Evolutionary conservation across 2,888 invertebrate genomes (phyloP).

Genomic region (Epistrophe grossulariae): DNA sequence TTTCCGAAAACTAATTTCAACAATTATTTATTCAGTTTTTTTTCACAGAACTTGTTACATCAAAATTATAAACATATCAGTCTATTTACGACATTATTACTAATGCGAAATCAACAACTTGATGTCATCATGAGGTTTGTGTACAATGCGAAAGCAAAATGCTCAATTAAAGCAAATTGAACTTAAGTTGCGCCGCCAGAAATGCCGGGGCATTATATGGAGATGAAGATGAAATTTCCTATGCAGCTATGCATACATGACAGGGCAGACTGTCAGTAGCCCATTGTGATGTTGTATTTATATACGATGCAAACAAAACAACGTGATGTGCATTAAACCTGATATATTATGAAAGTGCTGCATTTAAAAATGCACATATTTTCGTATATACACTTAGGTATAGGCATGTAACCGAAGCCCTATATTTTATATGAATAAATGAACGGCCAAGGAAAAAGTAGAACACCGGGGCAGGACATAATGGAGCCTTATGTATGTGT

Average conservation of each 20-base stretch:
- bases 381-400: not conserved
- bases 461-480: constrained; percentile 55
- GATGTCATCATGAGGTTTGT: constrained; percentile 46
- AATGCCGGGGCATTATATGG: constrained; percentile 35
- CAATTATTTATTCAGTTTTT: constrained; percentile 48
- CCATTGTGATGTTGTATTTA: constrained; percentile 26
- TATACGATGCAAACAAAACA: constrained; percentile 16
- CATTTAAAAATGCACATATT: constrained; percentile 9
- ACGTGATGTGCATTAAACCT: constrained; percentile 43
- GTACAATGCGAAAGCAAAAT: constrained; percentile 50
- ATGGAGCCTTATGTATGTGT: not conserved
- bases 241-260: constrained; percentile 45
- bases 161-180: constrained; percentile 63
- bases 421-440: not conserved
- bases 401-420: not conserved
- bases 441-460: constrained; percentile 42
- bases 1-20: not conserved
- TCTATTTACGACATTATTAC: constrained; percentile 24
- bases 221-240: constrained; percentile 61
- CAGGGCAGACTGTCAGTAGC: constrained; percentile 41
- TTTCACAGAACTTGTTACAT: constrained; percentile 30
- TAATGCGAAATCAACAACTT: constrained; percentile 53
- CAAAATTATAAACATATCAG: constrained; percentile 28
- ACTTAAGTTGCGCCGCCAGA: constrained; percentile 48
- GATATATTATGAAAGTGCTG: constrained; percentile 21